Evolutionary conservation across 2,797 vertebrate species (phyloP), one percentile per base, ranked within the genome.

Genomic region (Cirrhinus mrigala): DNA sequence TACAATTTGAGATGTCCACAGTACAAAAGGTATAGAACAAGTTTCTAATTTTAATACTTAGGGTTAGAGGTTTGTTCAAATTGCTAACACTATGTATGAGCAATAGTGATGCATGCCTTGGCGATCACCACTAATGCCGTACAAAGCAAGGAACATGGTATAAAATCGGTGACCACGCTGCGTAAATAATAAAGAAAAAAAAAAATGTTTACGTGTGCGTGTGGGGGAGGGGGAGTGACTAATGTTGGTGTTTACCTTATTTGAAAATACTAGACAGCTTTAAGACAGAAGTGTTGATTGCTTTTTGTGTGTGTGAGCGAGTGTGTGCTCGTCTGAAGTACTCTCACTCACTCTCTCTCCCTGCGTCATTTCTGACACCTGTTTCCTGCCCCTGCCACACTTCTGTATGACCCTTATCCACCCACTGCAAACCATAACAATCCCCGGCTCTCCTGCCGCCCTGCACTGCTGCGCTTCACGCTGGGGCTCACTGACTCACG

Each of bases 341-440:
- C 84, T 85, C 87, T 88, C 89, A 33, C 64, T 89, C 88, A 29
- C 60, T n/a, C 60, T 68, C 60, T 74, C 54, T 89, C 88, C 74
- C 87, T 94, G 90, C 89, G 79, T 94, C 91, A 92, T 79, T 84
- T 84, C 89, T 89, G 86, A 87, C 58, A 89, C 87, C 73, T 92
- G 89, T 91, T 90, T 91, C 86, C 83, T 90, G 88, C 85, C 88
- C 87, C 82, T 84, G 78, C 50, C 62, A 60, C 60, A 66, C 88
- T 87, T 83, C 85, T 77, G 87, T 20, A 66, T 77, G 69, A 71
- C 88, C 83, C 80, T 91, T 29, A 87, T 85, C 76, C 83, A 50
- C 66, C 88, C 85, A 82, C 79, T 52, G 75, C 46, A 80, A 71
- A 69, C 85, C 84, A 58, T 71, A 86, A 87, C 87, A 87, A 87